A percentile compares a stretch with the other conserved stretches of the same genome.
Conservation (phyloP, 2,113 vertebrate genomes). For the Zapornia atra region DNA sequence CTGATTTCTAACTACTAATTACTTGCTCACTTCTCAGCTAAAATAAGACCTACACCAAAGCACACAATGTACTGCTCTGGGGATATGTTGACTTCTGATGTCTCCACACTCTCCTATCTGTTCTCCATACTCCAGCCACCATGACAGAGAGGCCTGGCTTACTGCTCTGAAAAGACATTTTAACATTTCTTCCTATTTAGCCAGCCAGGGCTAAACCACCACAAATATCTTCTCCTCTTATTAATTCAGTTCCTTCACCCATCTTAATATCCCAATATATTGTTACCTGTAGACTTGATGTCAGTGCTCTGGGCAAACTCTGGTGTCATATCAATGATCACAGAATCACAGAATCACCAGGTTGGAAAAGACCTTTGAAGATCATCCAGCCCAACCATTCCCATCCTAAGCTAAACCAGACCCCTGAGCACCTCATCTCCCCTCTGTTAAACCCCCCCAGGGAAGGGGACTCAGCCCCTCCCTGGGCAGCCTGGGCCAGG, state of each 20-base stretch:
- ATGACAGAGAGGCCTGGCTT: neutral
- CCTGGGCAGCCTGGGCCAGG: too few species aligned
- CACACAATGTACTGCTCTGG: neutral
- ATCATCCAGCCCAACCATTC: too few species aligned
- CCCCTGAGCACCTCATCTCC: too few species aligned
- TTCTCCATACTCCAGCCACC: neutral
- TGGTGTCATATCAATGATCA: neutral
- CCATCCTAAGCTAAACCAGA: too few species aligned
- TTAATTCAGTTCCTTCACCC: neutral
- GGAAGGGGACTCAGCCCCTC: too few species aligned
- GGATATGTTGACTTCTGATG: neutral
- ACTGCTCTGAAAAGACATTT: neutral
- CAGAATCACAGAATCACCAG: too few species aligned
- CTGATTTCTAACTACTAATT: neutral
- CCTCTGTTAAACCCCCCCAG: too few species aligned
- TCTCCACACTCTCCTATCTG: neutral
- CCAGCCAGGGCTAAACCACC: too few species aligned
- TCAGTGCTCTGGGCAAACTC: neutral
- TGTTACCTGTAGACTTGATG: neutral
- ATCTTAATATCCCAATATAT: neutral
- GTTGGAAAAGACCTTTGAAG: too few species aligned
- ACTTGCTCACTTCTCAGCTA: neutral
- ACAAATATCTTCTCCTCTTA: neutral
- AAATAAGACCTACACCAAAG: neutral
- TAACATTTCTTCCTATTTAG: neutral